Percentiles rank a stretch among this genome's conserved stretches.
Conservation (phyloP, 2,113 vertebrate species). For the Myodes glareolus region DNA sequence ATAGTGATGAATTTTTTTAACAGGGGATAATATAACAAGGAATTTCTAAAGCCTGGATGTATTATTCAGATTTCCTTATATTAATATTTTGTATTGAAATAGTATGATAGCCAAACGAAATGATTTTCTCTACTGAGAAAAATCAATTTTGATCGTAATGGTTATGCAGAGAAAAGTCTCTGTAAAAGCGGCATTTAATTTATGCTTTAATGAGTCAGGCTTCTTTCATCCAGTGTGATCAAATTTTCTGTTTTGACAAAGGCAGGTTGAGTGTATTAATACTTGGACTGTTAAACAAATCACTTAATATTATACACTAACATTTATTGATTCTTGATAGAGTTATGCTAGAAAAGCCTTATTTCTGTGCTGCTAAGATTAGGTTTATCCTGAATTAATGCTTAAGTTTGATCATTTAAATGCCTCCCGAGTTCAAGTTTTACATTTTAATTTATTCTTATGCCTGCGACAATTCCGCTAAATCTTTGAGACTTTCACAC, state of each 20-base stretch:
- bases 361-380: constrained; percentile 65
- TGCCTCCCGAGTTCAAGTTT: constrained; percentile 70
- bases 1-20: not conserved
- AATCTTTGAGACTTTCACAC: constrained; percentile 76
- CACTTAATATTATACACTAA: constrained; percentile 74
- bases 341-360: constrained; percentile 34
- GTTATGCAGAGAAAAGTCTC: not conserved
- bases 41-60: not conserved
- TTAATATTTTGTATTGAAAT: constrained; percentile 55
- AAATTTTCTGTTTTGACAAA: constrained; percentile 57
- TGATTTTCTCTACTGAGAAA: constrained; percentile 16
- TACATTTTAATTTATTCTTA: constrained; percentile 80
- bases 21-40: not conserved
- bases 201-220: constrained; percentile 54
- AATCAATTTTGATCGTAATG: constrained; percentile 26
- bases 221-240: constrained; percentile 3
- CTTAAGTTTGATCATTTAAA: constrained; percentile 76
- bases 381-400: constrained; percentile 70
- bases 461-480: constrained; percentile 64
- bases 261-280: constrained; percentile 60
- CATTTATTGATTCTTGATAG: constrained; percentile 78
- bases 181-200: constrained; percentile 73
- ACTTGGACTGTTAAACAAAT: constrained; percentile 53
- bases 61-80: constrained; percentile 13
- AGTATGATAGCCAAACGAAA: constrained; percentile 26